Conservation (phyloP, 2,797 vertebrate genomes). For the Oreochromis mossambicus region DNA sequence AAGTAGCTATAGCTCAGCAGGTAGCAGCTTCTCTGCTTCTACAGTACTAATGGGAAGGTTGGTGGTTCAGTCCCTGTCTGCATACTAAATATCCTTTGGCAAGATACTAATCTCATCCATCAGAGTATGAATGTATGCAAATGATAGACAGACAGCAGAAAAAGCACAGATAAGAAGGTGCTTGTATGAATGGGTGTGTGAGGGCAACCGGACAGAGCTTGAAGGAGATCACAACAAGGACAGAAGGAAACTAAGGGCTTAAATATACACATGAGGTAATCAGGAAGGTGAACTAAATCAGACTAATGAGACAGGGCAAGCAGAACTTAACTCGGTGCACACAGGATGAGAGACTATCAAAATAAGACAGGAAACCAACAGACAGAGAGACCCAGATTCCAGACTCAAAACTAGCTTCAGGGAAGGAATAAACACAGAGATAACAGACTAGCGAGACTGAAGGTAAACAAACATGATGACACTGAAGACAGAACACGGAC, state of each 20-base stretch:
- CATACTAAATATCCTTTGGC: background rate
- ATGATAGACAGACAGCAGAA: background rate
- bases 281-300: background rate
- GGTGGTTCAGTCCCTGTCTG: background rate
- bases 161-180: background rate
- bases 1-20: background rate
- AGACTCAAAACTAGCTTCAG: background rate
- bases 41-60: too few relatives aligned
- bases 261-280: background rate
- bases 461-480: background rate
- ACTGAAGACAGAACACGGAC: background rate
- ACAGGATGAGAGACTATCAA: background rate
- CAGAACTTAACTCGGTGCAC: background rate
- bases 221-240: background rate
- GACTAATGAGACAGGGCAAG: background rate
- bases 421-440: background rate
- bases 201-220: fast-evolving
- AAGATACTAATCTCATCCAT: background rate
- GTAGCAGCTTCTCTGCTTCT: background rate
- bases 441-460: background rate
- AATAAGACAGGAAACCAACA: background rate
- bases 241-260: background rate
- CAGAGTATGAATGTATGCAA: background rate
- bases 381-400: background rate
- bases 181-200: background rate